Evolutionary conservation across 2,113 vertebrate genomes (phyloP), one percentile per base, ranked within the genome.

Genomic region (Prunella fulvescens): DNA sequence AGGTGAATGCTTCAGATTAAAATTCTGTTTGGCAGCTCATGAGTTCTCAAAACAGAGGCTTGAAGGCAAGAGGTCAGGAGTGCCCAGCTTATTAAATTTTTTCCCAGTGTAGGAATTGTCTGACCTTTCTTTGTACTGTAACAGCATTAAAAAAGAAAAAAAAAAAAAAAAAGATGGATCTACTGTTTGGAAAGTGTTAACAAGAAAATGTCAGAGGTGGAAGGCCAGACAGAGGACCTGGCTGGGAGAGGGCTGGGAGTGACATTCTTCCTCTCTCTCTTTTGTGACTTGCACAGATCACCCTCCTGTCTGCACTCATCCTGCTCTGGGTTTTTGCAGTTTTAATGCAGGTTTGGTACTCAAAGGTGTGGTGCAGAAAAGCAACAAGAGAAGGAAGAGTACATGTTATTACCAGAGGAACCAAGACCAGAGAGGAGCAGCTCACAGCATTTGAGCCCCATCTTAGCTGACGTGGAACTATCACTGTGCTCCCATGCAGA

Each of bases 1-100:
- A 95, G 86, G 92, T 97, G 93, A 83, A 67, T 1, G 1, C 79
- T 96, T 93, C 77, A 96, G 92, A 92, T 95, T 96, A 96, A 94
- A 95, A 74, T 86, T 76, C 65, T 81, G 3, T 56, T 95, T 96
- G 96, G 92, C 92, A 95, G 80, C 17, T 88, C 65, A 29, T 2
- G 9, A 95, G 65, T 16, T 84, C 69, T 88, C 48, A 74, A 62
- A 94, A 88, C 85, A 94, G 67, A 95, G 72, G 35, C 67, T 93
- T 85, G 64, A 54, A 90, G 64, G 76, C 56, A 90, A 88, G 22
- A 37, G 44, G 42, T 84, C 45, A 89, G 66, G 48, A 96, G 35
- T 80, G 77, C 53, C 70, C 70, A 37, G 40, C 25, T 91, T 76
- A 51, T 57, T 60, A 60, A 17, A 14, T 73, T 95, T 93, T 93